Evolutionary conservation across 2,888 invertebrate species (phyloP), one percentile per base, ranked within the genome.

Genomic region (Polyommatus icarus): DNA sequence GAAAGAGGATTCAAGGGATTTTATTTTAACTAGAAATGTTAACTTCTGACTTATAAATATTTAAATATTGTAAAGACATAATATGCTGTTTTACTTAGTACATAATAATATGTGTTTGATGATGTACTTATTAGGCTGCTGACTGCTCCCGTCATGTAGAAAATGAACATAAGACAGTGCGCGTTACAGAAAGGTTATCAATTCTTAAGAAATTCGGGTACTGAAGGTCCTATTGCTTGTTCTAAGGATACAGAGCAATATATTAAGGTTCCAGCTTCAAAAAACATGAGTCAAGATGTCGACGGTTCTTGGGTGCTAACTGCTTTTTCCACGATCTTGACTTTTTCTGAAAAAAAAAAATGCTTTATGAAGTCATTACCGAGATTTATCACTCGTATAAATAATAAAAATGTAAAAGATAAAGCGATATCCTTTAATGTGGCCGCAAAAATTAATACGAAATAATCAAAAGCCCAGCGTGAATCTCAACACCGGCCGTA

Each of bases 381-480:
- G 15, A 67, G 67, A 67, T 67, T 67, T 15, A 67, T 67, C 29
- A 32, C 67, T 67, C 15, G 67, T 24, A 40, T 40, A 6, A 72
- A 72, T 40, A 72, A 72, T 72, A 40, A 40, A 72, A 20, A 32
- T 40, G 36, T 40, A 72, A 75, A 12, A 29, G 24, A 29, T 24
- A 72, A 50, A 20, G 18, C 12, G 50, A 50, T 54, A 54, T 29
- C 29, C 29, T 75, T 54, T 50, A 54, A 50, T 50, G 75, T 75
- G 46, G 8, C 54, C 75, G 75, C 54, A 46, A 50, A 75, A 50
- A 46, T 50, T 50, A 75, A 46, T 67, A 15, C 67, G 29, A 18
- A 75, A 75, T 75, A 54, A 75, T 76, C 76, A 67, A 76, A 67
- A 67, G 46, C 40, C 57, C 67, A 76, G 61, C 76, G 20, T 67